Conservation (phyloP, 2,113 vertebrate species). For the Nematolebias whitei region DNA sequence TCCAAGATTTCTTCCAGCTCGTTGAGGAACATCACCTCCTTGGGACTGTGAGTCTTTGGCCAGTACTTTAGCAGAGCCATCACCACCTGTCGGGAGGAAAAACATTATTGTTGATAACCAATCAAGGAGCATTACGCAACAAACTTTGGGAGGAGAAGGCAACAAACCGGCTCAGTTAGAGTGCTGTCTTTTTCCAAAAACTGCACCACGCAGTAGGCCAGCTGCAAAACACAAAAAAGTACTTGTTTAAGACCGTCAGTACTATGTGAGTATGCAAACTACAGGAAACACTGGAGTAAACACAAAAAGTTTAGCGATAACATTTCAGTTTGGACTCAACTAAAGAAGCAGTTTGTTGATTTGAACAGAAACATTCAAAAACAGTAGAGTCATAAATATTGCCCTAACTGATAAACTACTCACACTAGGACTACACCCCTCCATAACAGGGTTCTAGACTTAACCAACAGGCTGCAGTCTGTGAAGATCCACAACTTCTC, state of each 20-base stretch:
- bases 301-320: background rate
- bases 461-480: too few relatives aligned
- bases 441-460: too few relatives aligned
- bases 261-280: too few relatives aligned
- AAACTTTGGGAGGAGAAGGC: too few relatives aligned
- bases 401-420: too few relatives aligned
- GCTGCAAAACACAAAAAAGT: slow-evolving; percentile 76
- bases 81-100: slow-evolving; percentile 83
- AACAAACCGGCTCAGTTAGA: slow-evolving; percentile 95
- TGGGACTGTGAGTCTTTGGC: slow-evolving; percentile 99
- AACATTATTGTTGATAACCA: background rate
- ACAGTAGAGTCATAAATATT: too few relatives aligned
- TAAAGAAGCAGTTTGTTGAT: background rate
- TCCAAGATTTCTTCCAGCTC: slow-evolving; percentile 97
- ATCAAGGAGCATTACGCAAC: background rate
- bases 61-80: slow-evolving; percentile 98
- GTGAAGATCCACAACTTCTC: too few relatives aligned
- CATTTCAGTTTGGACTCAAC: too few relatives aligned
- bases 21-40: slow-evolving; percentile 98
- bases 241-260: too few relatives aligned
- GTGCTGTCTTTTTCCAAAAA: slow-evolving; percentile 99
- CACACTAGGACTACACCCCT: too few relatives aligned
- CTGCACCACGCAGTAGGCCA: slow-evolving; percentile 97
- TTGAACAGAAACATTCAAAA: background rate
- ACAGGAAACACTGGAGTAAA: background rate